Evolutionary conservation across 2,888 invertebrate genomes (phyloP), one percentile per base, ranked within the genome.

Genomic region (Trichopria drosophilae): DNA sequence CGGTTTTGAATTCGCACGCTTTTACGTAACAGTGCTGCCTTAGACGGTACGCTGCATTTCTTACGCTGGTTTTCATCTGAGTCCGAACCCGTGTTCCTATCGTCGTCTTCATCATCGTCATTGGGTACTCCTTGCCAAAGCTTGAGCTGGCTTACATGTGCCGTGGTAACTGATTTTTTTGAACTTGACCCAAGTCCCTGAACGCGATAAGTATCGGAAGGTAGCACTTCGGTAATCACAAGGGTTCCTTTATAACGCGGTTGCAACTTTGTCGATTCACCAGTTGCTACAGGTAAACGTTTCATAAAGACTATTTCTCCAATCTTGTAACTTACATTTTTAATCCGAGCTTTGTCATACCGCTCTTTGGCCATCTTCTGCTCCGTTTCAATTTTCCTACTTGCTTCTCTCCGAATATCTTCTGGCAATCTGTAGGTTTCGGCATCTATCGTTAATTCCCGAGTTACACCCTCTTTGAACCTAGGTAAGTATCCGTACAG

Each of bases 401-500:
- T 12, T 1, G 15, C 28, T 13, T 46, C 23, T 2, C 10, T n/a
- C 3, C 23, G 3, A 22, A 43, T 16, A 12, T 32, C 22, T 23
- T 22, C 10, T 1, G 58, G 57, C 9, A 39, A n/a, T n/a, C 23
- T 22, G 20, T 52, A 53, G 4, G 26, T 32, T 26, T 48, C 45
- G 0, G 29, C 15, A 20, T 31, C 5, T 12, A 13, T 6, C 3
- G 35, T 31, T 0, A 52, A 12, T 12, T 31, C 16, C 13, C 51
- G 37, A 18, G 40, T 13, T 10, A 3, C 13, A 31, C 50, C 59
- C 13, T 55, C 57, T 4, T 39, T 49, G 31, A 39, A 42, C 22
- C 43, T 31, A 3, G 47, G 54, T 12, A 16, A 18, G 22, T 50
- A 62, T 0, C 58, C 58, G 13, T 53, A 60, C 3, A 59, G 13